phyloP scores from a whole-genome alignment of 53 echinoderm and acorn worm genomes.

The Temnopleurus reevesii region DNA sequence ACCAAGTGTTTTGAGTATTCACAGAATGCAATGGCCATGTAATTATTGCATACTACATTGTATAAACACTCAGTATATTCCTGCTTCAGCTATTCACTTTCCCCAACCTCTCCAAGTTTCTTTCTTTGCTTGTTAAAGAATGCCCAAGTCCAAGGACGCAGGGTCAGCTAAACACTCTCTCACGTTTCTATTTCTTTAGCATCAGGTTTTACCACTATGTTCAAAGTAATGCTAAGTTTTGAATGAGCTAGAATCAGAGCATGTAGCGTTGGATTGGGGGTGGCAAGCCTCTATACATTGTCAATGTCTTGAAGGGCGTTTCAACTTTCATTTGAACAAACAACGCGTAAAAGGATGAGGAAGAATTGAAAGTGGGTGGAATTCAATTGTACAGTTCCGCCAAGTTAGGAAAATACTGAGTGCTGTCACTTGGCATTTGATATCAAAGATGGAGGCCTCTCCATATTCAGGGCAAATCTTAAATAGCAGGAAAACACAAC shows the following conservation, averaged over 20 bases:
- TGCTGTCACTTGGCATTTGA: not conserved
- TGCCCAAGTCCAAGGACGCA: not conserved
- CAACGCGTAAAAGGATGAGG: not conserved
- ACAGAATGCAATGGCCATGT: no score
- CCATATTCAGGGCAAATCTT: not conserved
- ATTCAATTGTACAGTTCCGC: not conserved
- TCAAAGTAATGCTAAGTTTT: not conserved
- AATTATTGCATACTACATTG: no score
- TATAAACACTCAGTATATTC: no score
- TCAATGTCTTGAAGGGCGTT: not conserved
- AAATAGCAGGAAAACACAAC: no score
- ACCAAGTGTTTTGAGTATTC: no score
- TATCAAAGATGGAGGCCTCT: not conserved
- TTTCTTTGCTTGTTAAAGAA: not conserved
- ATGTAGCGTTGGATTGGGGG: not conserved
- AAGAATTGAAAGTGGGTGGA: not conserved
- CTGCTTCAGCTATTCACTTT: not conserved
- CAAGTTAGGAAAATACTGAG: not conserved
- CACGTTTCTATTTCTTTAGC: conserved; percentile 41
- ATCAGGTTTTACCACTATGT: conserved; percentile 23
- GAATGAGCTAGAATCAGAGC: not conserved
- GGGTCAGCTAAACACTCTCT: conserved; percentile 20
- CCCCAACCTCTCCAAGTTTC: not conserved
- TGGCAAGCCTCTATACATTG: conserved; percentile 34
- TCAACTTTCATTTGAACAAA: conserved; percentile 24